Evolutionary conservation across 2,888 invertebrate species (phyloP).

Genomic region (Cosmopolites sordidus): DNA sequence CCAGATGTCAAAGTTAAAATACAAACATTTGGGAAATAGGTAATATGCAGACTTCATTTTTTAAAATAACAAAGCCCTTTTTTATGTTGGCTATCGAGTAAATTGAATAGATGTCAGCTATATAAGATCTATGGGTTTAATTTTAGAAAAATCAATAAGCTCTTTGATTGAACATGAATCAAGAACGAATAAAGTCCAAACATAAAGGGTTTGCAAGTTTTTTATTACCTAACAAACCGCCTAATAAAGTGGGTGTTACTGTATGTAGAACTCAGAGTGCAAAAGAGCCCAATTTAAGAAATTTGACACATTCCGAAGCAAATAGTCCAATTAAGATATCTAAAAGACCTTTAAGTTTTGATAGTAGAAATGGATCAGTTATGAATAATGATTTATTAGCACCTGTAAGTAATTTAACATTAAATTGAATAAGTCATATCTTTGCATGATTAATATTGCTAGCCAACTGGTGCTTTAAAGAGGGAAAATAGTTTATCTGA

Average conservation of each 20-base stretch:
- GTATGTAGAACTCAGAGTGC: conserved; percentile 40
- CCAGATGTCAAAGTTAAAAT: neutral
- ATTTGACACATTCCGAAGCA: conserved; percentile 33
- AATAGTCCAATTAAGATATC: conserved; percentile 38
- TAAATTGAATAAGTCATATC: conserved; percentile 2
- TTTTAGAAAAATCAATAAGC: conserved; percentile 32
- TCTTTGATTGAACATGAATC: conserved; percentile 33
- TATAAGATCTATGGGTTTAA: neutral
- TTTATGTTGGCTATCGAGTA: neutral
- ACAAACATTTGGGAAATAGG: neutral
- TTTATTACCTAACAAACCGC: conserved; percentile 43
- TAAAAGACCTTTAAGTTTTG: conserved; percentile 45
- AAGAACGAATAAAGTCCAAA: conserved; percentile 38
- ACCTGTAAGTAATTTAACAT: conserved; percentile 25
- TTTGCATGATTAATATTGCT: conserved; percentile 16
- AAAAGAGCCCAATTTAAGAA: conserved; percentile 29
- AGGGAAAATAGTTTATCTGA: conserved; percentile 46
- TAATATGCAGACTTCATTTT: too few relatives aligned
- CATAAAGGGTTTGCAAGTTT: conserved; percentile 43
- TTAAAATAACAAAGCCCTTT: too few relatives aligned
- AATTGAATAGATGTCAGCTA: neutral
- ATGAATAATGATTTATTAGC: conserved; percentile 21
- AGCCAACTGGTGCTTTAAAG: conserved; percentile 28
- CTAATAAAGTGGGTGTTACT: conserved; percentile 47
- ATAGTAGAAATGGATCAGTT: conserved; percentile 34